Percentiles rank a stretch among this genome's conserved stretches.
phyloP scores from a whole-genome alignment of 2,888 invertebrate genomes.

The Lasioglossum figueresi region DNA sequence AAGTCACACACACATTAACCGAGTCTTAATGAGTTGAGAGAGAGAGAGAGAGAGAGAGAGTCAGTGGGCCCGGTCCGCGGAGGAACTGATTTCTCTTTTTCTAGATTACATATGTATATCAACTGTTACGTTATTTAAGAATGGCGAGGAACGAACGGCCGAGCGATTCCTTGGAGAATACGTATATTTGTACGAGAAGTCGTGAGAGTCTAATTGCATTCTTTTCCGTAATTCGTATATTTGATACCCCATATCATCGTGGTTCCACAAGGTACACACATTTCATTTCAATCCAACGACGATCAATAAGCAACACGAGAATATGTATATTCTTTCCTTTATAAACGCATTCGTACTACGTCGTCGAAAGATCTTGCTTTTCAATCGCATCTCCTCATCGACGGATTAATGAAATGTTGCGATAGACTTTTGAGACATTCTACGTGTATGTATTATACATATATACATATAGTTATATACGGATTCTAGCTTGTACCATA shows the following conservation, averaged over 20 bases:
- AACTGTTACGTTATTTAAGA: conserved; percentile 73
- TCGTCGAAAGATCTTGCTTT: background rate
- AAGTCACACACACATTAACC: conserved; percentile 68
- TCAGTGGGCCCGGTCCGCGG: conserved; percentile 43
- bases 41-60: too few species aligned
- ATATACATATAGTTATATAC: conserved; percentile 62
- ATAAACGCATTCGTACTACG: background rate
- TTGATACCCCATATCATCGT: conserved; percentile 23
- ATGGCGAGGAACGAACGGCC: conserved; percentile 3
- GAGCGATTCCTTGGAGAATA: conserved; percentile 58
- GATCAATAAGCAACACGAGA: background rate
- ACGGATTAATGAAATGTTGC: conserved; percentile 29
- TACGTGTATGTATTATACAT: conserved; percentile 55
- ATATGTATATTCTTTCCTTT: conserved; percentile 15
- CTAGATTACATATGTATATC: conserved; percentile 75
- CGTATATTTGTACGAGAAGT: conserved; percentile 69
- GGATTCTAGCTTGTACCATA: conserved; percentile 67
- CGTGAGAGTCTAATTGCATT: conserved; percentile 45
- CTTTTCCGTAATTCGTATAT: background rate
- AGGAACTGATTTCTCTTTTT: conserved; percentile 68
- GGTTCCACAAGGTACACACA: conserved; percentile 2
- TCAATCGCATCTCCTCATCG: background rate
- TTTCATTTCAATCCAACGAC: background rate
- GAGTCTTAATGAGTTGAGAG: conserved; percentile 60
- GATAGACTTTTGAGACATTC: conserved; percentile 51